A percentile compares a stretch with the other conserved stretches of the same genome.
Evolutionary conservation across 1,140 invertebrate genomes (phyloP).

Genomic region (Drosophila carrolli): DNA sequence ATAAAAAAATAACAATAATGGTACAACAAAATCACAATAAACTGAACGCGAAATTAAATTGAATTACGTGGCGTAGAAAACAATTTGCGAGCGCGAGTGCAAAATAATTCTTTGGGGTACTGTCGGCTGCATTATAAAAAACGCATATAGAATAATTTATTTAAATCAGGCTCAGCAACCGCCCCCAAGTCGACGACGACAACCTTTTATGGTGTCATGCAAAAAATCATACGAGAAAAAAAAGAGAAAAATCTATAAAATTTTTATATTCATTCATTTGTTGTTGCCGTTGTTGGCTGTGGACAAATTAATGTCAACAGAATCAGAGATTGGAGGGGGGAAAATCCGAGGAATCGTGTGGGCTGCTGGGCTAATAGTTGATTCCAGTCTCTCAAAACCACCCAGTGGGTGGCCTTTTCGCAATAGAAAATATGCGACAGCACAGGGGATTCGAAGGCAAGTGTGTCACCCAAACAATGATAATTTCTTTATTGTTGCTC

Average conservation of each 20-base stretch:
- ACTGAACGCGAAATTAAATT: conserved; percentile 51
- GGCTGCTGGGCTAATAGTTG: conserved; percentile 38
- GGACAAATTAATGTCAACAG: conserved; percentile 59
- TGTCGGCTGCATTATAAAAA: conserved; percentile 54
- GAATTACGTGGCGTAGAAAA: conserved; percentile 63
- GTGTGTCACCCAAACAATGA: conserved; percentile 47
- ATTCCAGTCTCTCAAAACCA: conserved; percentile 8
- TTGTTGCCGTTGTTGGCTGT: conserved; percentile 23
- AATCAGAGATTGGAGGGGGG: conserved; percentile 8
- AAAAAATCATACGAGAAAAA: conserved; percentile 33
- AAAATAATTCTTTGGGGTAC: conserved; percentile 47
- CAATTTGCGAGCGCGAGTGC: conserved; percentile 46
- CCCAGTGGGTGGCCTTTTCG: conserved; percentile 45
- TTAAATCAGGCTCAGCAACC: conserved; percentile 74
- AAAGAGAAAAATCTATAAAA: conserved; percentile 49
- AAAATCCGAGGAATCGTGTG: conserved; percentile 20
- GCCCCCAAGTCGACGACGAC: conserved; percentile 67
- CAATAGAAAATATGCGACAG: conserved; percentile 9
- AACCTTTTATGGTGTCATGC: conserved; percentile 71
- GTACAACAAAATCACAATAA: conserved; percentile 29
- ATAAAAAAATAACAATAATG: conserved; percentile 38
- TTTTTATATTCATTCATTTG: conserved; percentile 43
- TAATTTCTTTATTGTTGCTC: conserved; percentile 44
- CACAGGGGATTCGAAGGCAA: neutral
- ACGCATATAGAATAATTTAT: conserved; percentile 81